A percentile compares a stretch with the other conserved stretches of the same genome.
Evolutionary conservation across 2,888 invertebrate genomes (phyloP).

Genomic region (Itoplectis maculator): DNA sequence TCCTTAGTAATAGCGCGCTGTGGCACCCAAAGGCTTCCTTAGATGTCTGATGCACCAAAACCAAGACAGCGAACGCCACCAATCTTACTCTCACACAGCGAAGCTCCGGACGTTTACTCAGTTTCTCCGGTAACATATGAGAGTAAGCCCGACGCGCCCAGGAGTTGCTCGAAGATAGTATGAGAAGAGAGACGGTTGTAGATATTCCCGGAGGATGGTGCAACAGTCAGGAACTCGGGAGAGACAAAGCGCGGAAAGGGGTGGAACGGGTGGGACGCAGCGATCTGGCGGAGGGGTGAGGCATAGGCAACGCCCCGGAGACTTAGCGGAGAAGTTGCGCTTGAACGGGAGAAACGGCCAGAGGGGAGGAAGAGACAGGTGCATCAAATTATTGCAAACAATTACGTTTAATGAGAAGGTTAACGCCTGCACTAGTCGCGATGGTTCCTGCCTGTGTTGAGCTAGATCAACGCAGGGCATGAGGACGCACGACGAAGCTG

Average conservation of each 20-base stretch:
- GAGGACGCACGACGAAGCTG: constrained; percentile 70
- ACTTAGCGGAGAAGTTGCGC: constrained; percentile 64
- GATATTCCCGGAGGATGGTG: constrained; percentile 52
- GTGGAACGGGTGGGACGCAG: constrained; percentile 39
- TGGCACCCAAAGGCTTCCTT: constrained; percentile 26
- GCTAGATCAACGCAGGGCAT: constrained; percentile 1
- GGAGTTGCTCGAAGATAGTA: constrained; percentile 14
- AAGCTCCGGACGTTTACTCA: constrained; percentile 44
- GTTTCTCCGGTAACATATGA: constrained; percentile 26
- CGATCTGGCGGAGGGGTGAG: constrained; percentile 45
- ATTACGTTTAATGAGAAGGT: constrained; percentile 83
- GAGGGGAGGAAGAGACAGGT: constrained; percentile 71
- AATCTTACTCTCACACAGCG: constrained; percentile 35
- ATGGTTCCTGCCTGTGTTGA: constrained; percentile 27
- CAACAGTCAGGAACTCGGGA: constrained; percentile 53
- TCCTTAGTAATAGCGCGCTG: background rate
- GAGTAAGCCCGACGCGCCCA: constrained; percentile 39
- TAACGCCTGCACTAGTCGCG: constrained; percentile 77
- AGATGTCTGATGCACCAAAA: constrained; percentile 62
- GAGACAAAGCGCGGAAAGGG: constrained; percentile 64
- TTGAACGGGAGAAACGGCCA: constrained; percentile 42
- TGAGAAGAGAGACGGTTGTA: constrained; percentile 14
- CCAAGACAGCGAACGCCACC: constrained; percentile 24
- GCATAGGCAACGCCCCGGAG: constrained; percentile 63
- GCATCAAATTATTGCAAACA: constrained; percentile 83